These are phyloP conservation scores for Osmerus eperlanus DNA, from an alignment of 2,113 vertebrate species.

Conservation along the genomic window DNA sequence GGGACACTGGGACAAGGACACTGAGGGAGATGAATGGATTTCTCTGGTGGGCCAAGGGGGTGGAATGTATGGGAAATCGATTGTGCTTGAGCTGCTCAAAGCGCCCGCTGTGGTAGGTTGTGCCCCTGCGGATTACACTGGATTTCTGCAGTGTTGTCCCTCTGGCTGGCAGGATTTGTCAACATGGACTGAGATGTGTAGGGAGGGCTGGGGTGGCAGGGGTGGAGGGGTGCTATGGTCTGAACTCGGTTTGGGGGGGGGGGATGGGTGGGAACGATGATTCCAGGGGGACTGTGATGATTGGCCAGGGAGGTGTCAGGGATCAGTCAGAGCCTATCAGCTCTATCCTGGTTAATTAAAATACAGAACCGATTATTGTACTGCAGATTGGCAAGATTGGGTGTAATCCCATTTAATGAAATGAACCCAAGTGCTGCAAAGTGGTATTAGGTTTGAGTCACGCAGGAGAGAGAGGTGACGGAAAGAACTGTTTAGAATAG, in stretches of 20 bases:
- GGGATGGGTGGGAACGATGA: background rate
- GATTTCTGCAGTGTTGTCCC: constrained; percentile 27
- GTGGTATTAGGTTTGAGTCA: constrained; percentile 18
- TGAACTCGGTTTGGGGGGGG: too few relatives aligned
- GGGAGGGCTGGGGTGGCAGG: background rate
- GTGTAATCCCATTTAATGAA: constrained; percentile 43
- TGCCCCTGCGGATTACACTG: constrained; percentile 24
- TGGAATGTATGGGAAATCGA: constrained; percentile 40
- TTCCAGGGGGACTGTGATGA: constrained; percentile 13
- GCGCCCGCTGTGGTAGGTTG: constrained; percentile 25
- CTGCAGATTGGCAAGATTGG: constrained; percentile 31
- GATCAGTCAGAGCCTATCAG: constrained; percentile 10
- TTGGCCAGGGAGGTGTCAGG: constrained; percentile 15
- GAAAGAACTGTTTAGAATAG: background rate
- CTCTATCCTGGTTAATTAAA: constrained; percentile 54
- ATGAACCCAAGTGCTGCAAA: constrained; percentile 14
- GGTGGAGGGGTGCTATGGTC: background rate
- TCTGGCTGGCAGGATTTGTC: constrained; percentile 39
- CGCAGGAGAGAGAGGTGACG: background rate
- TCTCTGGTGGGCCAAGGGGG: background rate
- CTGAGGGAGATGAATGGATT: background rate
- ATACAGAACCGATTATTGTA: constrained; percentile 42
- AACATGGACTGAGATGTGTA: constrained; percentile 21
- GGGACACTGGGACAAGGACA: background rate
- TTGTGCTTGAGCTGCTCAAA: constrained; percentile 24